These are phyloP conservation scores for Staurois parvus DNA, from an alignment of 2,797 vertebrate genomes.

Conservation along the genomic window DNA sequence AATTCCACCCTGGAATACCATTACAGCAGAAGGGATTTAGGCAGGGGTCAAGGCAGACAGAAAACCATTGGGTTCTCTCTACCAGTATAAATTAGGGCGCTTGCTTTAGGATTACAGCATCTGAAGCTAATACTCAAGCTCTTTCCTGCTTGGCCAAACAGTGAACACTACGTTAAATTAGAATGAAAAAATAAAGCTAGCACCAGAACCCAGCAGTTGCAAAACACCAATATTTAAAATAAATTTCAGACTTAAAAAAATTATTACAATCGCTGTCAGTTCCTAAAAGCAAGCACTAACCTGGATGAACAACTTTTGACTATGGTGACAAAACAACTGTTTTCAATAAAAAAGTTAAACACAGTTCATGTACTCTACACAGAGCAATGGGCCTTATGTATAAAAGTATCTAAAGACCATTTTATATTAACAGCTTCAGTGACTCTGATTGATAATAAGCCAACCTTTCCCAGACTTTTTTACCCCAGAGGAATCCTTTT, in stretches of 20 bases:
- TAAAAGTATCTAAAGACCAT: not conserved
- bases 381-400: not conserved
- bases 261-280: not conserved
- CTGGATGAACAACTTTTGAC: conserved; percentile 23
- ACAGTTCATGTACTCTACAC: not conserved
- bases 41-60: not conserved
- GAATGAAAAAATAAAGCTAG: not conserved
- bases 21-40: conserved; percentile 11
- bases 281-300: not conserved
- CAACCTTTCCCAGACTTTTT: too few relatives aligned
- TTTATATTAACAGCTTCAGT: not conserved
- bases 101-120: conserved; percentile 12
- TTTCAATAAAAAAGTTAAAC: conserved; percentile 1
- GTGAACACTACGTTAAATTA: conserved; percentile 36
- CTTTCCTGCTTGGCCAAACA: conserved; percentile 32
- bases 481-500: too few relatives aligned
- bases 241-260: not conserved
- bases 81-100: not conserved
- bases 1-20: conserved; percentile 16
- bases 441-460: too few relatives aligned
- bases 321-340: not conserved
- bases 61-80: not conserved
- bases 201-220: conserved; percentile 4
- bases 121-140: conserved; percentile 18
- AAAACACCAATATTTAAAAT: not conserved